phyloP scores from a whole-genome alignment of 2,113 vertebrate genomes.

The Bothrops jararaca region DNA sequence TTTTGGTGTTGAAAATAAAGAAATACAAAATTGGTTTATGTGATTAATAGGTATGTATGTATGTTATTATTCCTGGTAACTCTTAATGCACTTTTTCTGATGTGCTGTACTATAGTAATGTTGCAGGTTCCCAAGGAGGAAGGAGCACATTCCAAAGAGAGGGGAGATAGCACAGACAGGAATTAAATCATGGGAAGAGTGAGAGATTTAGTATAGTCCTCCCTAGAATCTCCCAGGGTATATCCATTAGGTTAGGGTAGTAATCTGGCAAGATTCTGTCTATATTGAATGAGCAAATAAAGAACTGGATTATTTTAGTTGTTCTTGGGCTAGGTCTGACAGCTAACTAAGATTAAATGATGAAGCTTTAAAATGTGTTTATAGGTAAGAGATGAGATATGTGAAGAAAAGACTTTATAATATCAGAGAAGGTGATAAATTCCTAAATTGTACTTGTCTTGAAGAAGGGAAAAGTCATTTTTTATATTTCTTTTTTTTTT shows the following conservation, averaged over 20 bases:
- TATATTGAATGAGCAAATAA: neutral
- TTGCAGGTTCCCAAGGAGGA: neutral
- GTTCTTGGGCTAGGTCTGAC: neutral
- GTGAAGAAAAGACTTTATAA: neutral
- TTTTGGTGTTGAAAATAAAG: neutral
- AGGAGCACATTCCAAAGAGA: neutral
- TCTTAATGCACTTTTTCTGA: neutral
- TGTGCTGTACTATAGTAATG: too few species aligned
- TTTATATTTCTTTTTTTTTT: neutral
- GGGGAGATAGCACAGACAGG: neutral
- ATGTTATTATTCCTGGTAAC: neutral
- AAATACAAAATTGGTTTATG: neutral
- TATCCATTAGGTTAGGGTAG: neutral
- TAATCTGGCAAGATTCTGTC: neutral
- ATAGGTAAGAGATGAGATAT: neutral
- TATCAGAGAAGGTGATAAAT: neutral
- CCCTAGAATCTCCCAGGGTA: neutral
- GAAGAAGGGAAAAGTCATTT: neutral
- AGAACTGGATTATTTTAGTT: neutral
- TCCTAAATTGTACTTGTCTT: neutral
- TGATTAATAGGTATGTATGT: neutral
- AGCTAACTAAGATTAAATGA: neutral
- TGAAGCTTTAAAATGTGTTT: neutral
- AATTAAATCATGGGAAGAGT: neutral
- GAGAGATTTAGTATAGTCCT: neutral